phyloP scores from a whole-genome alignment of 2,113 vertebrate genomes.

The Apteryx owenii region DNA sequence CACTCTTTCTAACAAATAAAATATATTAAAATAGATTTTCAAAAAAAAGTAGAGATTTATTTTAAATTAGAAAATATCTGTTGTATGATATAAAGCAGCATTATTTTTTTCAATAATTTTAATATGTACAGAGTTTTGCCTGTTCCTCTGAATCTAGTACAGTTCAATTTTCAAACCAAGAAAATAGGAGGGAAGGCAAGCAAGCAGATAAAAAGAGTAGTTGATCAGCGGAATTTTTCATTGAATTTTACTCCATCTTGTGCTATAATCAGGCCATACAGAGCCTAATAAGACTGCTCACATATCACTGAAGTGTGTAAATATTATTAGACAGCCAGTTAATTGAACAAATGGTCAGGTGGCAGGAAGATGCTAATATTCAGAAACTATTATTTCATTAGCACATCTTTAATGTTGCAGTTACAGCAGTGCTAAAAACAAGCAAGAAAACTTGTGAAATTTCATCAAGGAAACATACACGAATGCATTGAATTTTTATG shows the following conservation, averaged over 20 bases:
- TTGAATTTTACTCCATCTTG: not conserved
- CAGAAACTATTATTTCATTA: constrained; percentile 9
- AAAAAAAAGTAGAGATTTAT: not conserved
- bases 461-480: not conserved
- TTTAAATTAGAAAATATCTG: not conserved
- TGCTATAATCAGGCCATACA: not conserved
- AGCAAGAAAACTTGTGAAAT: constrained; percentile 34
- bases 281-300: not conserved
- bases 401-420: not conserved
- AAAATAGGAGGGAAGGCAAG: not conserved
- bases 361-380: not conserved
- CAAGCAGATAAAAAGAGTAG: not conserved
- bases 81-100: not conserved
- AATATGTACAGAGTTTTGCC: not conserved
- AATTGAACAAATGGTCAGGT: constrained; percentile 31
- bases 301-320: not conserved
- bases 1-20: not conserved
- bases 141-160: not conserved
- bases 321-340: not conserved
- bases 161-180: not conserved
- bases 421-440: not conserved
- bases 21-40: not conserved
- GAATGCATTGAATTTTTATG: not conserved
- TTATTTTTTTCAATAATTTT: not conserved
- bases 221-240: not conserved